These are phyloP conservation scores for Brachionus paranguensis DNA, from an alignment of 1,140 invertebrate species.

Conservation along the genomic window DNA sequence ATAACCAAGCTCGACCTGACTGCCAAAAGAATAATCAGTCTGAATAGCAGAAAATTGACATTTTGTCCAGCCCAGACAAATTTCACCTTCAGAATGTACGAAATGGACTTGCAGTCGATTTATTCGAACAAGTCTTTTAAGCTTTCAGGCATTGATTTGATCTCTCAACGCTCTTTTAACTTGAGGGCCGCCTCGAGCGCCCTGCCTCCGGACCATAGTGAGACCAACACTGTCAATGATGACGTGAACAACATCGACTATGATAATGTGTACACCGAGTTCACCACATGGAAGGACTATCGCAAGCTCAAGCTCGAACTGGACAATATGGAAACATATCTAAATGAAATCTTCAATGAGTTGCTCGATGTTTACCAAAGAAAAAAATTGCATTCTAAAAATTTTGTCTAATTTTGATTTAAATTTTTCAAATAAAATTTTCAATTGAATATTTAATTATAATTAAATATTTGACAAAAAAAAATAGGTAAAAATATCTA, in stretches of 20 bases:
- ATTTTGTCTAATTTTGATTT: background rate
- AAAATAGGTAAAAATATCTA: background rate
- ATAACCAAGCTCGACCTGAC: background rate
- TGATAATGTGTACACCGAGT: background rate
- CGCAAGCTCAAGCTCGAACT: background rate
- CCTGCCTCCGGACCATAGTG: background rate
- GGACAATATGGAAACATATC: background rate
- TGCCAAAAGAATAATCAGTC: background rate
- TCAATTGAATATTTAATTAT: background rate
- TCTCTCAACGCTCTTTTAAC: background rate
- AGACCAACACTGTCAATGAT: background rate
- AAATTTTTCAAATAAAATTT: background rate
- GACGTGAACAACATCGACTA: background rate
- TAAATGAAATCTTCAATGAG: slow-evolving; percentile 17
- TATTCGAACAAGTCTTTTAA: background rate
- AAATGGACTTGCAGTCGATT: background rate
- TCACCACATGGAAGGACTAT: slow-evolving; percentile 12
- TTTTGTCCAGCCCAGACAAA: background rate
- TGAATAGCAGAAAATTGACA: background rate
- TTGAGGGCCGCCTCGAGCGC: background rate
- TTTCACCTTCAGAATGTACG: background rate
- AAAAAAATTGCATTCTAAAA: background rate
- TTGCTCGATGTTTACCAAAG: slow-evolving; percentile 23
- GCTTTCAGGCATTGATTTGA: background rate
- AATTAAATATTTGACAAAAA: background rate